Base-by-base conservation (phyloP, 2,888 invertebrate genomes). In the Agrochola lychnidis region DNA sequence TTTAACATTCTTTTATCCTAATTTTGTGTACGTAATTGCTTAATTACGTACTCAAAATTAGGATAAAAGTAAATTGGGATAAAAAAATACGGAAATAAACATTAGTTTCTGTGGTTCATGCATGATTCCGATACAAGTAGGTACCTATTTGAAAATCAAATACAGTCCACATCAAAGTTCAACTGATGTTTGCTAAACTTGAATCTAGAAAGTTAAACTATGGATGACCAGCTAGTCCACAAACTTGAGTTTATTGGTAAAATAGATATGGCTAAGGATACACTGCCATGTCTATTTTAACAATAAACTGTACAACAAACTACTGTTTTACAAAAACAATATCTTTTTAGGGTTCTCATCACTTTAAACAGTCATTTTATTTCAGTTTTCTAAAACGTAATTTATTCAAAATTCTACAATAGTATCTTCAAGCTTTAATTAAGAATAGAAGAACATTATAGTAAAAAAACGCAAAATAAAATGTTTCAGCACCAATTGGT, bases 181-280 rank as follows among this genome's bases (percentile, higher is more conserved):
- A 22, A n/a, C 70, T 51, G 57, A 53, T 57, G 45, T 67, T 70
- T 62, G 51, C 62, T 63, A 71, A 69, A 76, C 42, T 76, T 72
- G 64, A 56, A 81, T 59, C 53, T 69, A 59, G 57, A 68, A 71
- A 62, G 57, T 68, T 75, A 51, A 63, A 80, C 51, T 53, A 53
- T n/a, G 14, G 53, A 36, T 19, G 45, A 53, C 51, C 51, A 61
- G 4, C n/a, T 25, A 16, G 48, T 40, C 42, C 6, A 57, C n/a
- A 56, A 70, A 79, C 56, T 48, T 48, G 36, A 61, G 19, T 19
- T 59, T 72, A 64, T 77, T 67, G n/a, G 5, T 53, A 30, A 66
- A 36, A 66, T 19, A 25, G 45, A 59, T 36, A 19, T 61, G 16
- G 5, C 10, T n/a, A 56, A 25, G 12, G 5, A 56, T 56, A 25